Conservation (phyloP, 2,888 invertebrate species). For the Xestia sexstrigata region DNA sequence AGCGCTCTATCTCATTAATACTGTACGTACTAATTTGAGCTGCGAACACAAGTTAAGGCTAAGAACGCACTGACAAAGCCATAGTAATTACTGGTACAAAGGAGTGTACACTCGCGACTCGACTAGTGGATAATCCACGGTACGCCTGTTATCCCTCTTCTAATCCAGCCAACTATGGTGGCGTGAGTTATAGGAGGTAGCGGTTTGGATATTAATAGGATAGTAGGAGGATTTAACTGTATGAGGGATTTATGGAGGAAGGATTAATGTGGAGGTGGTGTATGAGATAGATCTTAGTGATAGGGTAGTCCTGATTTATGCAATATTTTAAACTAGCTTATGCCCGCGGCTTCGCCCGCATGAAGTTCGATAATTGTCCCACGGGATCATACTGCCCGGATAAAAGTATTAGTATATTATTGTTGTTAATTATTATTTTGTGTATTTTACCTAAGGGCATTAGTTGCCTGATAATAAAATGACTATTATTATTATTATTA, state of each 20-base stretch:
- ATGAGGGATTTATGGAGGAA: background rate
- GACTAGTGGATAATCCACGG: slow-evolving; percentile 74
- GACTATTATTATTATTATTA: no score
- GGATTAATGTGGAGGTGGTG: slow-evolving; percentile 20
- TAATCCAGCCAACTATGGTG: slow-evolving; percentile 68
- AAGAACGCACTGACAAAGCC: slow-evolving; percentile 73
- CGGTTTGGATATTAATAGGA: slow-evolving; percentile 28
- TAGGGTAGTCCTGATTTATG: background rate
- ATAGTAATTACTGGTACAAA: slow-evolving; percentile 78
- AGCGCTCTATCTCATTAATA: slow-evolving; percentile 46
- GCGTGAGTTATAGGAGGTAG: slow-evolving; percentile 50
- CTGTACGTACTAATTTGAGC: slow-evolving; percentile 62
- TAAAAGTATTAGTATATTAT: no score
- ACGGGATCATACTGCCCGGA: no score
- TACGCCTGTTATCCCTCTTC: slow-evolving; percentile 74
- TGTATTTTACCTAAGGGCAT: no score
- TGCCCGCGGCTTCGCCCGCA: no score
- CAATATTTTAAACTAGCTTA: no score
- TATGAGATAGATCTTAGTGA: background rate
- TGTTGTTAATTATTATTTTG: no score
- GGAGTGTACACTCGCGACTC: slow-evolving; percentile 70
- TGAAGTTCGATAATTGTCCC: no score
- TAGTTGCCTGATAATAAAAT: no score
- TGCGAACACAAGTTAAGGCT: slow-evolving; percentile 62
- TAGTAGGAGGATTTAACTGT: background rate